phyloP scores from a whole-genome alignment of 1,140 invertebrate genomes.

The Drosophila nebulosa region DNA sequence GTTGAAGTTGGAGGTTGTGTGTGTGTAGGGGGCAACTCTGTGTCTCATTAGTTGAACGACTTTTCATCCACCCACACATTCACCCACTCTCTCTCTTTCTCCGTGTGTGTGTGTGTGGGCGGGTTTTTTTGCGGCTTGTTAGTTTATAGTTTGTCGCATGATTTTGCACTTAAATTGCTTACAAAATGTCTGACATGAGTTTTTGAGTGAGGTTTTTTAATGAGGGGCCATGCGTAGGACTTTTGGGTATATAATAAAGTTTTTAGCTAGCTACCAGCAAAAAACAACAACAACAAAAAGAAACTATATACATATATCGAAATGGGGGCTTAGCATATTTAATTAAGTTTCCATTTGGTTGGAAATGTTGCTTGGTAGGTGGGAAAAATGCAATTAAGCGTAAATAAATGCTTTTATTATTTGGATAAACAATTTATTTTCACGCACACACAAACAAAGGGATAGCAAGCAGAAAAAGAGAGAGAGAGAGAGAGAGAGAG shows the following conservation, averaged over 20 bases:
- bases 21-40: conserved; percentile 7
- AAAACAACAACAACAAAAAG: too few relatives aligned
- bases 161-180: conserved; percentile 77
- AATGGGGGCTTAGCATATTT: conserved; percentile 40
- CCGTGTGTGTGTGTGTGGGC: not conserved
- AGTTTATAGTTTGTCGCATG: conserved; percentile 78
- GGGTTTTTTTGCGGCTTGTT: conserved; percentile 38
- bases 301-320: not conserved
- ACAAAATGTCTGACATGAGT: conserved; percentile 70
- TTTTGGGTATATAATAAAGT: not conserved
- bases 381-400: conserved; percentile 52
- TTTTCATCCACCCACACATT: conserved; percentile 9
- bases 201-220: conserved; percentile 72
- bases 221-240: conserved; percentile 37
- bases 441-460: conserved; percentile 24
- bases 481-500: not conserved
- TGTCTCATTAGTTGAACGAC: conserved; percentile 70
- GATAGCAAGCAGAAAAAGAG: too few relatives aligned
- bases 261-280: not conserved
- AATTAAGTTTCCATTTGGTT: conserved; percentile 45
- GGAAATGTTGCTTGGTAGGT: not conserved
- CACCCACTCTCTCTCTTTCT: not conserved
- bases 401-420: conserved; percentile 62
- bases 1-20: too few relatives aligned
- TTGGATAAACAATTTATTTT: conserved; percentile 57